These are phyloP conservation scores for Sula dactylatra DNA, from an alignment of 2,113 vertebrate genomes.

Conservation along the genomic window DNA sequence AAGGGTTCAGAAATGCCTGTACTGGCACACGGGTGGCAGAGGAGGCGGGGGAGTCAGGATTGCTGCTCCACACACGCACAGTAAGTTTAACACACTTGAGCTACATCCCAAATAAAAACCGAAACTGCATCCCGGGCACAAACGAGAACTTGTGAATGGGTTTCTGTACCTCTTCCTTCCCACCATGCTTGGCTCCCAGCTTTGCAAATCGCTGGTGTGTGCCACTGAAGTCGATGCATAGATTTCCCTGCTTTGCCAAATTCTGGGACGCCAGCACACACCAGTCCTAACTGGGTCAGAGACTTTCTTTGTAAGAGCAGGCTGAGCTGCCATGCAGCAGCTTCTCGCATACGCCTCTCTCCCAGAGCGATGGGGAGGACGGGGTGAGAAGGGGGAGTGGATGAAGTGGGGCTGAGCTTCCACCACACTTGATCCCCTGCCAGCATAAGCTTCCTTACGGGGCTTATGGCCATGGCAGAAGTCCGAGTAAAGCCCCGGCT, in stretches of 20 bases:
- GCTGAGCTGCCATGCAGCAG: background rate
- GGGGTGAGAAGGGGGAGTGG: background rate
- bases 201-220: fast-evolving
- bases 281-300: constrained; percentile 5
- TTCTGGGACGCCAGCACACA: fast-evolving
- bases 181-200: background rate
- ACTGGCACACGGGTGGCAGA: background rate
- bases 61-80: background rate
- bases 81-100: background rate
- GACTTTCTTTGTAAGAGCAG: background rate
- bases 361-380: background rate
- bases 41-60: background rate
- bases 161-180: background rate
- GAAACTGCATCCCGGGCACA: background rate
- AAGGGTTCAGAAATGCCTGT: constrained; percentile 7
- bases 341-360: background rate
- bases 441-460: constrained; percentile 28
- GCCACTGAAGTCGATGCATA: background rate
- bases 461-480: background rate
- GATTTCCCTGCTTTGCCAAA: background rate
- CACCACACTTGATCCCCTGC: background rate
- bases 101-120: background rate
- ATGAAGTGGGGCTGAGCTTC: background rate
- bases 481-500: background rate
- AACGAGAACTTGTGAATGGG: background rate